Evolutionary conservation across 2,888 invertebrate species (phyloP).

Genomic region (Ophion ventricosus): DNA sequence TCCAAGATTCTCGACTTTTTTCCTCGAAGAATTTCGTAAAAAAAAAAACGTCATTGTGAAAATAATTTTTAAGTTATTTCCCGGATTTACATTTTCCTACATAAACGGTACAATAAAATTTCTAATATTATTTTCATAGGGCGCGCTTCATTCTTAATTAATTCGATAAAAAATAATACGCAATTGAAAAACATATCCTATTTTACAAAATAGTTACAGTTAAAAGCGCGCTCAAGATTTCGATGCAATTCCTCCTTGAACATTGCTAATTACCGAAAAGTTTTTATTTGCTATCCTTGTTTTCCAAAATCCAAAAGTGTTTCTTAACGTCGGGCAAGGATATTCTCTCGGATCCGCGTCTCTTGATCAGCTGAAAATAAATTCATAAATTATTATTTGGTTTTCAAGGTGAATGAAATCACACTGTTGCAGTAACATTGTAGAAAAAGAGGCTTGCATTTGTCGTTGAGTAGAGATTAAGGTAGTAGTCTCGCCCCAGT

Average conservation of each 20-base stretch:
- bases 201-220: neutral
- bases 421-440: neutral
- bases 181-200: neutral
- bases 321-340: conserved; percentile 67
- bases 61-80: conserved; percentile 16
- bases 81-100: conserved; percentile 53
- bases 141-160: conserved; percentile 1
- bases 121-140: conserved; percentile 31
- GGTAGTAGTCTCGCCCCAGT: too few relatives aligned
- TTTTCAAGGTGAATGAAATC: neutral
- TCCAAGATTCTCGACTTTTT: conserved; percentile 66
- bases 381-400: neutral
- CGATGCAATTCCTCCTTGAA: neutral
- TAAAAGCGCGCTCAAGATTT: neutral
- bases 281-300: conserved; percentile 60
- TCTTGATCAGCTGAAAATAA: conserved; percentile 67
- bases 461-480: neutral
- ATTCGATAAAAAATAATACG: neutral
- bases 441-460: neutral
- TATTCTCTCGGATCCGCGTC: conserved; percentile 67
- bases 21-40: conserved; percentile 59
- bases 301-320: conserved; percentile 68
- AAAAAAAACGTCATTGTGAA: neutral
- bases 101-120: conserved; percentile 50
- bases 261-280: neutral